These are phyloP conservation scores for Phycodurus eques DNA, from an alignment of 2,113 vertebrate species.

Conservation along the genomic window DNA sequence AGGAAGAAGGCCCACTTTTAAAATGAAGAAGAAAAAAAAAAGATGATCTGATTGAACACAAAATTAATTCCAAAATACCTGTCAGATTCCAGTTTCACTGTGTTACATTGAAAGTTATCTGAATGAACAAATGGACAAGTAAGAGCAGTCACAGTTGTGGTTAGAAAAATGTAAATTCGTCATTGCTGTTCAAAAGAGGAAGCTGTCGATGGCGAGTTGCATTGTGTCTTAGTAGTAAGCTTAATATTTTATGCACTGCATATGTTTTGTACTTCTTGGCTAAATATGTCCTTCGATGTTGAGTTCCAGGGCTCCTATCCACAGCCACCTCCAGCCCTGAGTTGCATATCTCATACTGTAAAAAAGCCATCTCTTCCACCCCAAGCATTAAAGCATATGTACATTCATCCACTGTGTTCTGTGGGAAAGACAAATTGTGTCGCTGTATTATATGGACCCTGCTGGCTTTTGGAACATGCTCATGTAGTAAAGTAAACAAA, in stretches of 20 bases:
- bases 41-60: no score
- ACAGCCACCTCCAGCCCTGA: slow-evolving; percentile 8
- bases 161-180: no score
- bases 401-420: slow-evolving; percentile 16
- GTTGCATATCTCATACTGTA: slow-evolving; percentile 18
- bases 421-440: slow-evolving; percentile 22
- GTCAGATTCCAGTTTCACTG: no score
- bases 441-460: slow-evolving; percentile 21
- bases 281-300: slow-evolving; percentile 48
- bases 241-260: background rate
- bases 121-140: no score
- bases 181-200: no score
- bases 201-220: background rate
- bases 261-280: slow-evolving; percentile 32
- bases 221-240: background rate
- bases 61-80: no score
- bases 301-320: slow-evolving; percentile 29
- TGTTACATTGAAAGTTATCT: no score
- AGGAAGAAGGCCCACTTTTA: no score
- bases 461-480: slow-evolving; percentile 30
- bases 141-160: no score
- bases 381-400: slow-evolving; percentile 26
- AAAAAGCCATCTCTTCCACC: slow-evolving; percentile 33
- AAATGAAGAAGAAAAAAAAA: no score
- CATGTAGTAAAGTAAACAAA: slow-evolving; percentile 26